Evolutionary conservation across 2,888 invertebrate genomes (phyloP), one percentile per base, ranked within the genome.

Genomic region (Galerucella calmariensis): DNA sequence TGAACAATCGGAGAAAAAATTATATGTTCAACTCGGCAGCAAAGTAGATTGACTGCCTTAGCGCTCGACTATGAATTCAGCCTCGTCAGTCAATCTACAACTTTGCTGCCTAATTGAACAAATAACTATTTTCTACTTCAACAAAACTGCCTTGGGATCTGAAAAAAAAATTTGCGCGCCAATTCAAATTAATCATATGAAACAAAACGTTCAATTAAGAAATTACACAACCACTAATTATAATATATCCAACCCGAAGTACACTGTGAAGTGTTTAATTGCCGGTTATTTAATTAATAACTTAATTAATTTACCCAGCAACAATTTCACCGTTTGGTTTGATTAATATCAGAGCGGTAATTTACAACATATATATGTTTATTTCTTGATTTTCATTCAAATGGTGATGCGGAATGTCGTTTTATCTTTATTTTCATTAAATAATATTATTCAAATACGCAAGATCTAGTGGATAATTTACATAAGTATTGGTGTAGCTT

Each of bases 251-350:
- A 48, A 48, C 56, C 16, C 9, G 16, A 56, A 56, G 20, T 56
- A 56, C 2, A 2, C 16, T 20, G 16, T 11, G 9, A 56, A 56
- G 8, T 16, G 56, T 16, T 16, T 56, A 56, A 56, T 9, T 2
- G 10, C 56, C 20, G 56, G 16, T 56, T 56, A 56, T 3, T 56
- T 56, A 56, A 56, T 56, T 56, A 56, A 56, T 56, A 56, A 56
- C 56, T 56, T 16, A 16, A 56, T 56, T 20, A 56, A 56, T 48
- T 11, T 48, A 56, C 16, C 16, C 20, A 20, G 20, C 6, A 56
- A 20, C 56, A 11, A 56, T 16, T 56, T 20, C 9, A 10, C 56
- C 10, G 56, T 56, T 20, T 10, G 9, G 10, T 56, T 56, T 16
- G 20, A 56, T 56, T 56, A n/a, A 56, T 20, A 20, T 48, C 48